Base-by-base conservation (phyloP, 2,113 vertebrate genomes). In the Dromaius novaehollandiae region DNA sequence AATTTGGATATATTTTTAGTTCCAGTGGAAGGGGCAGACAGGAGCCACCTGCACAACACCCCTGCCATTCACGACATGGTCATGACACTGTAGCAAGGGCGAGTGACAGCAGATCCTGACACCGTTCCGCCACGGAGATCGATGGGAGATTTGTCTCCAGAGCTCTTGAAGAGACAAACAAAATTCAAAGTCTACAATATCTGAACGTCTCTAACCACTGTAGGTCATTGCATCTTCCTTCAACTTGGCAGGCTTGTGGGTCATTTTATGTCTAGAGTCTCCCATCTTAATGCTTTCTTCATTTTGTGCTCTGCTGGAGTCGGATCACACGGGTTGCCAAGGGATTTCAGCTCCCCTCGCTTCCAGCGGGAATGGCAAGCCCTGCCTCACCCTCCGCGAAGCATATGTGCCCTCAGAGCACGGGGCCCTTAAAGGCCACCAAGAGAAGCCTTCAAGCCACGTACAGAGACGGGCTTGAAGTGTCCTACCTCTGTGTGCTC, bases 11-110 rank as follows among this genome's bases (percentile, higher is more conserved):
- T 46, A 13, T 88, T 94, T 95, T 83, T 79, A 84, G 6, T 65
- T 76, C 56, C 69, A 74, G 80, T 56, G 71, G 61, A 74, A 95
- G 51, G 20, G 46, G 48, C 86, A 81, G 79, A 84, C 64, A 90
- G 79, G 20, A 97, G 87, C 76, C 91, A 94, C 95, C 95, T 93
- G 85, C 68, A 56, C 64, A 48, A 42, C 2, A 60, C 70, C 86
- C 63, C 82, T 73, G 58, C 55, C 22, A 92, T 89, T 51, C 32
- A 40, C 5, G 66, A 66, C 6, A 14, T 19, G 71, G 85, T 83
- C 69, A 71, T 93, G 80, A 81, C 82, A 90, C 64, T 26, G 25
- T 34, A 78, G 71, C 56, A 76, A 86, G 56, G 19, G 19, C 4
- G 11, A 48, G 42, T 7, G 78, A 36, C 0, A 2, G 71, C 2